Evolutionary conservation across 2,797 vertebrate genomes (phyloP).

Genomic region (Echeneis naucrates): DNA sequence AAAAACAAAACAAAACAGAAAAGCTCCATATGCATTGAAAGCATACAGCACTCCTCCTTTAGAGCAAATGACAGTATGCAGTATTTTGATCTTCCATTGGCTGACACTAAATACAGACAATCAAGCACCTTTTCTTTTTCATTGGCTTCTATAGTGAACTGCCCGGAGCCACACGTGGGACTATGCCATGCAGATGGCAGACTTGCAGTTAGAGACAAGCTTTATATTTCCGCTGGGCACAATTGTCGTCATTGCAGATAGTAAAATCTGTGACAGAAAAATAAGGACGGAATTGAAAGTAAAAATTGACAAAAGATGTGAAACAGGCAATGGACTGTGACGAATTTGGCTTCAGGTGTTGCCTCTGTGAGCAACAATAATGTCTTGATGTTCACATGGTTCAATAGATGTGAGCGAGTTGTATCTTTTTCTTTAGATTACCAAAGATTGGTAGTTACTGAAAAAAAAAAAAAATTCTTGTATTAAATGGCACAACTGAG

Average conservation of each 20-base stretch:
- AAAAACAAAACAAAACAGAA: too few species aligned
- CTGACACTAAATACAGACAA: neutral
- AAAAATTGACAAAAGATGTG: neutral
- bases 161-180: neutral
- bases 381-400: constrained; percentile 12
- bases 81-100: neutral
- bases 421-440: constrained; percentile 1
- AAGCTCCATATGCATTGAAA: neutral
- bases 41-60: neutral
- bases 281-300: neutral
- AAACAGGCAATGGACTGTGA: neutral
- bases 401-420: neutral
- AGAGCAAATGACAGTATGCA: neutral
- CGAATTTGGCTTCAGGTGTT: constrained; percentile 22
- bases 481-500: constrained; percentile 11
- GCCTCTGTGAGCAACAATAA: too few species aligned
- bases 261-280: constrained; percentile 7
- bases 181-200: constrained; percentile 17
- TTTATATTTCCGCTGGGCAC: constrained; percentile 23
- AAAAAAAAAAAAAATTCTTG: neutral
- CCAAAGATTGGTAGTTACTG: constrained; percentile 27
- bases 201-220: constrained; percentile 28
- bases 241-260: constrained; percentile 6
- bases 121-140: neutral
- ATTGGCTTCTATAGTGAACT: neutral